These are phyloP conservation scores for Oxystoma pomonae DNA, from an alignment of 2,888 invertebrate genomes.

Conservation along the genomic window DNA sequence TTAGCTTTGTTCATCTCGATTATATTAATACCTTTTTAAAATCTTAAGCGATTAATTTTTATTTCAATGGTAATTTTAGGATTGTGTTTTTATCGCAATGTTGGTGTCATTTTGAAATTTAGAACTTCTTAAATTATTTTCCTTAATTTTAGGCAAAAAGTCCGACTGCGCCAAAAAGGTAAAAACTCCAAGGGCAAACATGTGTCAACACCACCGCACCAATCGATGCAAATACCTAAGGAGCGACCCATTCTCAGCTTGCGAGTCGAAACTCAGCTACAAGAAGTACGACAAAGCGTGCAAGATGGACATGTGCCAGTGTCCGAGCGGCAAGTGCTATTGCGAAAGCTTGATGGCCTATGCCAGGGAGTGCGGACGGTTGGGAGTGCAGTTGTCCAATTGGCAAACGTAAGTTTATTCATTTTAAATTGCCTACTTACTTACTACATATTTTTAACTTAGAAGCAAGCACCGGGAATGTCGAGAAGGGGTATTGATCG, in stretches of 20 bases:
- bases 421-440: too few relatives aligned
- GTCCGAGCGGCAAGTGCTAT: conserved; percentile 74
- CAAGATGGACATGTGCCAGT: conserved; percentile 74
- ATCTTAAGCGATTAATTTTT: too few relatives aligned
- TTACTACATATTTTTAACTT: too few relatives aligned
- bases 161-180: conserved; percentile 32
- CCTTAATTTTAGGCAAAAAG: conserved; percentile 30
- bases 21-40: too few relatives aligned
- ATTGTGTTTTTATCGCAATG: too few relatives aligned
- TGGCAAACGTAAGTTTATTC: conserved; percentile 63
- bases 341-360: conserved; percentile 90
- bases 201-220: conserved; percentile 19
- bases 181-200: conserved; percentile 13
- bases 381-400: conserved; percentile 66
- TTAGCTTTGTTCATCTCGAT: too few relatives aligned
- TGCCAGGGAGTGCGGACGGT: conserved; percentile 77
- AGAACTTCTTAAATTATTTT: too few relatives aligned
- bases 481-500: too few relatives aligned
- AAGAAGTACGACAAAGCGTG: conserved; percentile 84
- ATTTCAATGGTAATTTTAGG: too few relatives aligned
- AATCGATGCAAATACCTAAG: conserved; percentile 41
- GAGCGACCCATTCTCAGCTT: conserved; percentile 61
- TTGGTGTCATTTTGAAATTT: too few relatives aligned
- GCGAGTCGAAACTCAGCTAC: conserved; percentile 48
- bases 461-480: too few relatives aligned